phyloP scores from a whole-genome alignment of 1,140 invertebrate species.

The Mylabris phalerata region DNA sequence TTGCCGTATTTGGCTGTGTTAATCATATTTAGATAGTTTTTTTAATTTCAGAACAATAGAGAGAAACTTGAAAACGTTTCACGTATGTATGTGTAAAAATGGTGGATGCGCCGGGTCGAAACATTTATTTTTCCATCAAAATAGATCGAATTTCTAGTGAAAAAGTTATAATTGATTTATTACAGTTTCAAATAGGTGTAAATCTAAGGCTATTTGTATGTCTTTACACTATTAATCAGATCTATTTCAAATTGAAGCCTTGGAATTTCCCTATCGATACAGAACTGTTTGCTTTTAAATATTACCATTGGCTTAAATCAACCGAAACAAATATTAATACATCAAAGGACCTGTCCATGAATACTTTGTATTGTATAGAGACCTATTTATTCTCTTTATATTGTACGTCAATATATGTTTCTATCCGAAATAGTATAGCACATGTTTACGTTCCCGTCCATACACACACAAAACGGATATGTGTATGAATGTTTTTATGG shows the following conservation, averaged over 20 bases:
- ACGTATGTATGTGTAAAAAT: no score
- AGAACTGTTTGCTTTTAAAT: conserved; percentile 8
- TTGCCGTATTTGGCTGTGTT: no score
- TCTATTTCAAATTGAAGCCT: conserved; percentile 4
- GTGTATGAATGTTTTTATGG: conserved; percentile 16
- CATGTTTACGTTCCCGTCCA: conserved; percentile 16
- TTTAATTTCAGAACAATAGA: no score
- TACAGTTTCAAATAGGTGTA: no score
- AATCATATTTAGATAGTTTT: no score
- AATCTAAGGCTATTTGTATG: no score
- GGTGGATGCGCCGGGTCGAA: no score
- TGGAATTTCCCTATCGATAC: neutral
- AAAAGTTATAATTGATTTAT: no score
- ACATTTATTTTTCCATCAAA: no score
- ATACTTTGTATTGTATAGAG: neutral
- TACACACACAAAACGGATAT: neutral
- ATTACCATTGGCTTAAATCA: conserved; percentile 5
- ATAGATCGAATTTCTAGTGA: no score
- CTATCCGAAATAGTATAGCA: conserved; percentile 2
- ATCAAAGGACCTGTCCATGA: neutral
- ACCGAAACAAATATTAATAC: conserved; percentile 15
- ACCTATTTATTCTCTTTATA: neutral
- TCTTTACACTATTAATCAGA: conserved; percentile 9
- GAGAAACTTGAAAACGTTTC: no score
- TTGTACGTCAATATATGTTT: neutral